These are phyloP conservation scores for Drosophila tani DNA, from an alignment of 1,140 invertebrate species.

Conservation along the genomic window DNA sequence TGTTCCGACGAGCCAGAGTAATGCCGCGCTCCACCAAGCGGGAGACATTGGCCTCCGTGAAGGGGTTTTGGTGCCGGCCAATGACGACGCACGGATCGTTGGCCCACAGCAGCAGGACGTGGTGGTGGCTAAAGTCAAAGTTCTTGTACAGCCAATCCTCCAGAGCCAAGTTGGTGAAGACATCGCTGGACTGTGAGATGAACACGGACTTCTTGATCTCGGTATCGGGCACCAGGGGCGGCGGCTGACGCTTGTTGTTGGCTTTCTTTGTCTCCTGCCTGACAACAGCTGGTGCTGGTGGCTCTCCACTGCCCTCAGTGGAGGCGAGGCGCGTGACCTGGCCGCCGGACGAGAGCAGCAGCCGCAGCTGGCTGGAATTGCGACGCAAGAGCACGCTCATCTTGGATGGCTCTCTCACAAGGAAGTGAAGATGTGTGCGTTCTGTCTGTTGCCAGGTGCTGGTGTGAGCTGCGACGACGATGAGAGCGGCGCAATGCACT, in stretches of 20 bases:
- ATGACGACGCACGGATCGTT: slow-evolving; percentile 98
- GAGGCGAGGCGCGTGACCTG: slow-evolving; percentile 59
- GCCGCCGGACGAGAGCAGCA: slow-evolving; percentile 57
- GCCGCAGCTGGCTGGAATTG: slow-evolving; percentile 70
- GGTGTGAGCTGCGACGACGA: slow-evolving; percentile 5
- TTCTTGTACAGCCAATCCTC: slow-evolving; percentile 98
- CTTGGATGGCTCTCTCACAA: slow-evolving; percentile 30
- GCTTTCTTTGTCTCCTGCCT: slow-evolving; percentile 14
- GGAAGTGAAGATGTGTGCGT: slow-evolving; percentile 46
- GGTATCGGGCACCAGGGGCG: slow-evolving; percentile 49
- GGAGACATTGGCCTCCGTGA: slow-evolving; percentile 94
- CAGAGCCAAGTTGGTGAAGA: slow-evolving; percentile 95
- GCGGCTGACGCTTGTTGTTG: slow-evolving; percentile 22
- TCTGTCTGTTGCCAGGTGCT: slow-evolving; percentile 21
- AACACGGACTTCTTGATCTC: slow-evolving; percentile 93
- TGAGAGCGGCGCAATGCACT: slow-evolving; percentile 55
- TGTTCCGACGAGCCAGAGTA: slow-evolving; percentile 93
- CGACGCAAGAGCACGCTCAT: slow-evolving; percentile 70
- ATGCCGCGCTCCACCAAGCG: slow-evolving; percentile 88
- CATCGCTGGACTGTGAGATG: slow-evolving; percentile 95
- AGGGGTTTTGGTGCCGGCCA: slow-evolving; percentile 98
- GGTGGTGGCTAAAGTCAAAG: slow-evolving; percentile 92
- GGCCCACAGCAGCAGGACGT: slow-evolving; percentile 94
- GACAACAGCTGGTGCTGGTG: slow-evolving; percentile 15
- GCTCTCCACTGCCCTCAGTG: slow-evolving; percentile 22